Base-by-base conservation (phyloP, 2,113 vertebrate genomes). In the Etheostoma spectabile region DNA sequence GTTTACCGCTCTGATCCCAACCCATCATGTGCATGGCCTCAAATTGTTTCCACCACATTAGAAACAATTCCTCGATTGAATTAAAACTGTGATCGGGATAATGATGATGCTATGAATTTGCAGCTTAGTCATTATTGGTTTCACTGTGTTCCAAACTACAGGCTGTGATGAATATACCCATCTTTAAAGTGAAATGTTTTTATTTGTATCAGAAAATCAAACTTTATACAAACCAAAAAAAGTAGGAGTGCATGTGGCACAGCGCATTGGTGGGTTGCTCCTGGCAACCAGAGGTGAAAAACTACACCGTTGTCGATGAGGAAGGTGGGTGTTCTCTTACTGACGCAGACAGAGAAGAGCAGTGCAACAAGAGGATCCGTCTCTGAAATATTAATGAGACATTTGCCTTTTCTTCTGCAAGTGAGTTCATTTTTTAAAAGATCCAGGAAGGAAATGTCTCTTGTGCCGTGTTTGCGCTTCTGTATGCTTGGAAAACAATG, bases 301-400 rank as follows among this genome's bases (percentile, higher is more conserved):
- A 66, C 69, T 56, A 77, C 82, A 77, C 85, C 80, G 42, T 69
- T 38, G 7, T 76, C 67, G 3, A 19, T 1, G 65, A 75, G 81
- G 74, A 52, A 65, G 38, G 35, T 15, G 27, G 77, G 79, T 88
- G 85, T 90, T 68, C 35, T 74, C 77, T 88, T 90, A 83, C 84
- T 56, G 83, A 35, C n/a, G 60, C 65, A 84, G 79, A 35, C 42
- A 60, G 69, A 77, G 79, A 84, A 74, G 73, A 75, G 77, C 75
- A 42, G 38, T 80, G 73, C 79, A 71, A 19, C 15, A 42, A 93
- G 79, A 80, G 51, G 83, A 92, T 88, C 90, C 2, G 66, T 57
- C 53, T 80, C 51, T 93, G 79, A 93, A 94, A 93, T 93, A 93
- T 93, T 94, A 74, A 94, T 92, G 89, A 88, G 75, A 59, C 56